Evolutionary conservation across 2,797 vertebrate species (phyloP), one percentile per base, ranked within the genome.

Genomic region (Triplophysa bombifrons): DNA sequence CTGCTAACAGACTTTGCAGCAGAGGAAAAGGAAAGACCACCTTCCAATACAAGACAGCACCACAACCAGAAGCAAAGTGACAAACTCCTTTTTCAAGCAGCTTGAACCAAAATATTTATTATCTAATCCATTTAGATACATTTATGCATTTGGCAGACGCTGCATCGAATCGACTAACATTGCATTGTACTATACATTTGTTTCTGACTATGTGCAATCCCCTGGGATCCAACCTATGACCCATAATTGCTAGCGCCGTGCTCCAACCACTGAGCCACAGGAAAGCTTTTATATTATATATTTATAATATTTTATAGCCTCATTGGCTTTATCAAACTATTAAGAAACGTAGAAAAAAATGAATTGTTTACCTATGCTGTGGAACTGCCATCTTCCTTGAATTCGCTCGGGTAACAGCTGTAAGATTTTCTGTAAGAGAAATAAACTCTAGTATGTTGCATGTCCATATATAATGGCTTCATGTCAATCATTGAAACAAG

Each of bases 371-470:
- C 98, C 97, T 80, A 99, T 99, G 92, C 98, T 99, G 94, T 99
- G 98, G 93, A 98, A 99, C 87, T 99, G 98, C 98, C 97, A 99
- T 88, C 97, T 92, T 76, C 95, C 95, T 88, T 98, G 96, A 91
- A 99, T 98, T 88, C 95, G 94, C 91, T 99, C 98, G 11, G 98
- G 98, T 87, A 99, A 94, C 78, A 98, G 96, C 84, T 99, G 97
- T 81, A 99, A 93, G 87, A 99, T 98, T 98, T 99, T 99, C 98
- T 99, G 88, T 55, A 80, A 64, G 10, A 60, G 16, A 66, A 76
- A 56, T 12, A 66, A 13, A n/a, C 10, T 2, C 0, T 19, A 27
- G 2, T 27, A 16, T 64, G 16, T 4, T 19, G 30, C 20, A n/a
- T 20, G 60, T n/a, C 16, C 25, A 63, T 61, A 63, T 51, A 22